phyloP scores from a whole-genome alignment of 2,888 invertebrate species.

The Cerastis rubricosa region DNA sequence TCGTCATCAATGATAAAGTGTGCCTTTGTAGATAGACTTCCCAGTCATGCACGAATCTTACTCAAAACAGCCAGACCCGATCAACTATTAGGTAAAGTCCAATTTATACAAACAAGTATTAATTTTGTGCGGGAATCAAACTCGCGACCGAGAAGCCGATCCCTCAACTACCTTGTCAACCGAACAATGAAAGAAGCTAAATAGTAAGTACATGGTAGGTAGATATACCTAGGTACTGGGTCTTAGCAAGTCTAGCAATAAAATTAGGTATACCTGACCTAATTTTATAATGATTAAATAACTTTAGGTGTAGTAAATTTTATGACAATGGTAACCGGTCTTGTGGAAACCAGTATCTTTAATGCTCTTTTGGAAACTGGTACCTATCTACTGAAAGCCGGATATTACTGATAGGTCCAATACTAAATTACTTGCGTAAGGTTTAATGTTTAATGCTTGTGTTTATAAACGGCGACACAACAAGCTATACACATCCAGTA shows the following conservation, averaged over 20 bases:
- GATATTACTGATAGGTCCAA: not conserved
- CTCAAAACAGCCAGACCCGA: too few relatives aligned
- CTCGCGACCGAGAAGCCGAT: too few relatives aligned
- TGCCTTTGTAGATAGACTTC: too few relatives aligned
- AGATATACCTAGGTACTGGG: not conserved
- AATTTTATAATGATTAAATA: constrained; percentile 3
- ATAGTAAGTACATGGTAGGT: not conserved
- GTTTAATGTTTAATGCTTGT: too few relatives aligned
- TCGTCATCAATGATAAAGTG: too few relatives aligned
- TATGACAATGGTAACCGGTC: constrained; percentile 11
- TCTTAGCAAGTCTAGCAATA: not conserved
- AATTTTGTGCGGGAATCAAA: not conserved
- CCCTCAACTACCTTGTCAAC: not conserved
- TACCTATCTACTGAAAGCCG: not conserved
- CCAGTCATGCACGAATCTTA: too few relatives aligned
- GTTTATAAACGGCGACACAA: too few relatives aligned
- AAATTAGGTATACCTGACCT: constrained; percentile 26
- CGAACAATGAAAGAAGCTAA: not conserved
- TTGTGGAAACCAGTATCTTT: constrained; percentile 33
- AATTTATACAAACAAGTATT: not conserved
- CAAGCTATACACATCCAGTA: too few relatives aligned
- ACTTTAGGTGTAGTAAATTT: constrained; percentile 24
- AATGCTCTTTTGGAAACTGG: constrained; percentile 22
- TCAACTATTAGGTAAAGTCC: too few relatives aligned
- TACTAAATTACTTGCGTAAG: too few relatives aligned